phyloP scores from a whole-genome alignment of 2,888 invertebrate species.

The Gasteruption jaculator region DNA sequence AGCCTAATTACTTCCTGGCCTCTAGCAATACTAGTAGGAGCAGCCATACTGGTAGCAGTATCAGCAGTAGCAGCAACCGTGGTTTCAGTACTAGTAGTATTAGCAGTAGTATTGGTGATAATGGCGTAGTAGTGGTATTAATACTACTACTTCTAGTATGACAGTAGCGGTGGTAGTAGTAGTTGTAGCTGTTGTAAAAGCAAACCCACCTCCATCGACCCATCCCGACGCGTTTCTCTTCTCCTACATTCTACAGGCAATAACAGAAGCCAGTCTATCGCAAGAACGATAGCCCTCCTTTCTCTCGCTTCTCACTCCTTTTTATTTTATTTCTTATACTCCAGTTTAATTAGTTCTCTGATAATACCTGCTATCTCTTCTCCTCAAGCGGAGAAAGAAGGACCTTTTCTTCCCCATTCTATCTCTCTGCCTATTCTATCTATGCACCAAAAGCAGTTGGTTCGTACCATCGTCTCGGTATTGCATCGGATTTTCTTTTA shows the following conservation, averaged over 20 bases:
- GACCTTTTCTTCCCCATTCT: conserved; percentile 14
- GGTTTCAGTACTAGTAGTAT: background rate
- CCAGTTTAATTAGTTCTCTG: conserved; percentile 47
- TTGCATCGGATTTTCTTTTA: too few species aligned
- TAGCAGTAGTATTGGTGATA: too few species aligned
- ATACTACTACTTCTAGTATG: background rate
- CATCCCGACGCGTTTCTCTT: conserved; percentile 1
- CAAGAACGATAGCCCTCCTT: conserved; percentile 36
- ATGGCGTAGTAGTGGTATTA: conserved; percentile 12
- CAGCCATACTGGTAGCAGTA: conserved; percentile 19
- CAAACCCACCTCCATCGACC: conserved; percentile 18
- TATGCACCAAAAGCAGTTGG: background rate
- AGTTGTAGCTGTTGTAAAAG: background rate
- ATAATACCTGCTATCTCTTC: conserved; percentile 43
- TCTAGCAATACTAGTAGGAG: conserved; percentile 30
- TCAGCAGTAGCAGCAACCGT: conserved; percentile 11
- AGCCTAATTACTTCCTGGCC: conserved; percentile 47
- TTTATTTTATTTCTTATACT: conserved; percentile 47
- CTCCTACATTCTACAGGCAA: background rate
- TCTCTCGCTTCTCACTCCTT: conserved; percentile 22
- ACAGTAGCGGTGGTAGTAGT: too few species aligned
- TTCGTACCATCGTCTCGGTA: conserved; percentile 9
- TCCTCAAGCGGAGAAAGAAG: conserved; percentile 28
- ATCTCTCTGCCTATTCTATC: conserved; percentile 11
- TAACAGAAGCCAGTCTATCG: conserved; percentile 26